These are phyloP conservation scores for Andinoacara biseriatus DNA, from an alignment of 2,113 vertebrate genomes.

Conservation along the genomic window DNA sequence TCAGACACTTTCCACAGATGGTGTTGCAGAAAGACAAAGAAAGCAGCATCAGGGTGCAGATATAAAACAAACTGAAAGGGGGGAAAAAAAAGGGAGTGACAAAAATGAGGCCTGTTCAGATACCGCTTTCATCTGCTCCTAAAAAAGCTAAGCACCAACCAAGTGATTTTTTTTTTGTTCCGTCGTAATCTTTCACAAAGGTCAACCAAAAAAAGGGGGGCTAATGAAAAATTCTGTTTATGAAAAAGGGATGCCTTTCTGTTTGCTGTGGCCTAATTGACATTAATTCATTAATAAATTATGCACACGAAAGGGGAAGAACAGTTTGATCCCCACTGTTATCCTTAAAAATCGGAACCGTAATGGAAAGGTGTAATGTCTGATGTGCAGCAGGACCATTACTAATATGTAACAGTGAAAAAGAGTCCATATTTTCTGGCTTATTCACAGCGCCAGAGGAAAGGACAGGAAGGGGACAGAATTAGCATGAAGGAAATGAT, in stretches of 20 bases:
- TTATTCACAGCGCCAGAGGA: not conserved
- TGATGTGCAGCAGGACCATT: constrained; percentile 19
- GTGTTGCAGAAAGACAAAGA: constrained; percentile 4
- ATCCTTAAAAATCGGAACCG: not conserved
- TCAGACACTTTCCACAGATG: not conserved
- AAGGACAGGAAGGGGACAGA: constrained; percentile 3
- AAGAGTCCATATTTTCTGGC: not conserved
- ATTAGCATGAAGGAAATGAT: not conserved
- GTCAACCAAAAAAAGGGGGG: constrained; percentile 41
- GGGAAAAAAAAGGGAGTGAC: not conserved
- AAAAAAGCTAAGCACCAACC: constrained; percentile 11
- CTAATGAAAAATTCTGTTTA: constrained; percentile 43
- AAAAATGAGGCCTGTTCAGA: not conserved
- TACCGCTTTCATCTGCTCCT: not conserved
- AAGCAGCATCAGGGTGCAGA: not conserved
- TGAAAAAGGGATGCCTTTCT: constrained; percentile 27
- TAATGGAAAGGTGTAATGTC: not conserved
- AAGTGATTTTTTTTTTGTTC: constrained; percentile 20
- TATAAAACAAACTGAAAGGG: not conserved
- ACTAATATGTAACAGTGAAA: not conserved
- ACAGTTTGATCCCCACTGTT: constrained; percentile 19
- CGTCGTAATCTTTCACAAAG: constrained; percentile 52
- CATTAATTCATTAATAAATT: constrained; percentile 57
- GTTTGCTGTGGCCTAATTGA: constrained; percentile 55
- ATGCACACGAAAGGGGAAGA: constrained; percentile 33